Conservation (phyloP, 2,113 vertebrate species). For the Sclerurus mexicanus region DNA sequence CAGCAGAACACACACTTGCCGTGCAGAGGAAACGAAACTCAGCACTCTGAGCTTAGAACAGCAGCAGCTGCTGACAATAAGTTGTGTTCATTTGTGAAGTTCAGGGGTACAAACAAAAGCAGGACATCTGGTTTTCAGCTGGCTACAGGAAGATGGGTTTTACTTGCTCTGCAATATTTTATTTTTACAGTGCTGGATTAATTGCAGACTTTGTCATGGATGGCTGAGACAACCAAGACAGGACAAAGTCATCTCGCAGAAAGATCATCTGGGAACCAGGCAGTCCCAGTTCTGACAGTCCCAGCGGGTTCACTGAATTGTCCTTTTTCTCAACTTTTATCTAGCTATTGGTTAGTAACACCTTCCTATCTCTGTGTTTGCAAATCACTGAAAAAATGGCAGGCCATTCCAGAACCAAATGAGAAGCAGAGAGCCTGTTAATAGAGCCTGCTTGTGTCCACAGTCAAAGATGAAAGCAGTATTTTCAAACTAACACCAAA, state of each 20-base stretch:
- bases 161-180: not conserved
- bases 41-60: not conserved
- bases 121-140: conserved; percentile 37
- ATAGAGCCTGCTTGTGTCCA: not conserved
- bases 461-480: not conserved
- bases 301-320: not conserved
- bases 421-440: not conserved
- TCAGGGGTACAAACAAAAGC: conserved; percentile 30
- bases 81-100: not conserved
- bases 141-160: not conserved
- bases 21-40: not conserved
- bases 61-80: conserved; percentile 35
- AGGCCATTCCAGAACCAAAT: not conserved
- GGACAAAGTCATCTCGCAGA: not conserved
- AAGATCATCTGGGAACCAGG: not conserved
- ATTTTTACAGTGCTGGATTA: not conserved
- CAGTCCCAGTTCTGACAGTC: not conserved
- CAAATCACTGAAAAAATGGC: not conserved
- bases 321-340: not conserved
- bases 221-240: not conserved
- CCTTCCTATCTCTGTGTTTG: not conserved
- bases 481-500: not conserved
- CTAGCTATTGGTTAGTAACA: not conserved
- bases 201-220: not conserved
- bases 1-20: not conserved